A percentile compares a stretch with the other conserved stretches of the same genome.
phyloP scores from a whole-genome alignment of 1,140 invertebrate species.

The Orius insidiosus region DNA sequence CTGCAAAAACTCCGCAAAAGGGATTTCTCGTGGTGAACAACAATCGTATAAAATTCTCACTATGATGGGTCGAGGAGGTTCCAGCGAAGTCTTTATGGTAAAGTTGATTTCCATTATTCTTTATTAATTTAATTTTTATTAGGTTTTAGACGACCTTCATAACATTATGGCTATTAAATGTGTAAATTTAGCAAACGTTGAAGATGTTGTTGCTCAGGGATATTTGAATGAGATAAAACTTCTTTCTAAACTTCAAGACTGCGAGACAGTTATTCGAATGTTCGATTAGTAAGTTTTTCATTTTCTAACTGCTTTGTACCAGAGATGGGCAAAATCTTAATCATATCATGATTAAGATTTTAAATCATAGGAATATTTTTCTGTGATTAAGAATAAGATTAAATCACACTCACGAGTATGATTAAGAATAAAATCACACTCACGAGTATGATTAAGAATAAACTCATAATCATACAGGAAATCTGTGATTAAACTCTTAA shows the following conservation, averaged over 20 bases:
- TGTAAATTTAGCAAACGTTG: constrained; percentile 48
- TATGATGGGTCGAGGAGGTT: constrained; percentile 21
- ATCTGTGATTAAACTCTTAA: too few species aligned
- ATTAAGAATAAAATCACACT: too few species aligned
- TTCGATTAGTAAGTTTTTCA: constrained; percentile 65
- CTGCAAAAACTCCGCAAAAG: too few species aligned
- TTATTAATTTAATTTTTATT: constrained; percentile 8
- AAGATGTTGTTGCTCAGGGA: constrained; percentile 49
- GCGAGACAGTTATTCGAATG: constrained; percentile 66
- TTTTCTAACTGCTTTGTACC: constrained; percentile 9
- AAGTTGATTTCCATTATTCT: constrained; percentile 2
- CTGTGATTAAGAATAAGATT: too few species aligned
- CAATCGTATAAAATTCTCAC: constrained; percentile 19
- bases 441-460: too few species aligned
- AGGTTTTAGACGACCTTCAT: constrained; percentile 20
- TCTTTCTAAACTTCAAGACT: constrained; percentile 65
- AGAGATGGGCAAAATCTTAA: too few species aligned
- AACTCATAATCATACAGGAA: too few species aligned
- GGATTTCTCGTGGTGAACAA: too few species aligned
- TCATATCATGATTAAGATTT: too few species aligned
- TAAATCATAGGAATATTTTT: too few species aligned
- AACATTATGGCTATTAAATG: constrained; percentile 21
- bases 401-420: too few species aligned
- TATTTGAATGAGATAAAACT: constrained; percentile 84
- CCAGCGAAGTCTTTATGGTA: constrained; percentile 22